phyloP scores from a whole-genome alignment of 2,113 vertebrate species.

The Cranoglanis bouderius region DNA sequence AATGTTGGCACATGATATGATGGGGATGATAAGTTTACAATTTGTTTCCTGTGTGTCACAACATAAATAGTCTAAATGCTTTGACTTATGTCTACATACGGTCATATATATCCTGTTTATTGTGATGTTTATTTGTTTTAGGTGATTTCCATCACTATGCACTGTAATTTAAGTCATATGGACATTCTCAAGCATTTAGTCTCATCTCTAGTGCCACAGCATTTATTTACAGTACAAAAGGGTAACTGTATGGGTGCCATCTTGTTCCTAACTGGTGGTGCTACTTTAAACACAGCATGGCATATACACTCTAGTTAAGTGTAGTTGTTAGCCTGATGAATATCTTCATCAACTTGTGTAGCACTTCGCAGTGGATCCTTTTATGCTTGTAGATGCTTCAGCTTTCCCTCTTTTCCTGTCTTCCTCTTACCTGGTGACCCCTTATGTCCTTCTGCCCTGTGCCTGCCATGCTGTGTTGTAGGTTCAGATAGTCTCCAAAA shows the following conservation, averaged over 20 bases:
- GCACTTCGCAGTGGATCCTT: background rate
- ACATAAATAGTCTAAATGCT: background rate
- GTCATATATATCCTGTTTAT: background rate
- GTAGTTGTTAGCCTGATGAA: background rate
- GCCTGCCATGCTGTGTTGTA: conserved; percentile 80
- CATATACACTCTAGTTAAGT: conserved; percentile 17
- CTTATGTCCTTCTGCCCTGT: conserved; percentile 65
- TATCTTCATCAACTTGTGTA: background rate
- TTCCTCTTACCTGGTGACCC: conserved; percentile 46
- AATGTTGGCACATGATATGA: background rate
- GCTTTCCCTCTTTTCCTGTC: conserved; percentile 44
- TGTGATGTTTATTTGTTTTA: background rate
- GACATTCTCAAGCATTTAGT: conserved; percentile 16
- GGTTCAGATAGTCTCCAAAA: conserved; percentile 99
- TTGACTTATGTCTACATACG: background rate
- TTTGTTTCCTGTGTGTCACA: background rate
- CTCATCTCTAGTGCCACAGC: background rate
- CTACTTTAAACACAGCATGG: conserved; percentile 41
- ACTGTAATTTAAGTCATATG: background rate
- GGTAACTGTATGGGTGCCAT: background rate
- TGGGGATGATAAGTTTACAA: background rate
- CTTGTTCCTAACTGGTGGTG: background rate
- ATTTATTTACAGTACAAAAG: background rate
- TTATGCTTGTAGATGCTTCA: conserved; percentile 49
- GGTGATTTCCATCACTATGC: background rate